Conservation (phyloP, 2,888 invertebrate genomes). For the Notodonta ziczac region DNA sequence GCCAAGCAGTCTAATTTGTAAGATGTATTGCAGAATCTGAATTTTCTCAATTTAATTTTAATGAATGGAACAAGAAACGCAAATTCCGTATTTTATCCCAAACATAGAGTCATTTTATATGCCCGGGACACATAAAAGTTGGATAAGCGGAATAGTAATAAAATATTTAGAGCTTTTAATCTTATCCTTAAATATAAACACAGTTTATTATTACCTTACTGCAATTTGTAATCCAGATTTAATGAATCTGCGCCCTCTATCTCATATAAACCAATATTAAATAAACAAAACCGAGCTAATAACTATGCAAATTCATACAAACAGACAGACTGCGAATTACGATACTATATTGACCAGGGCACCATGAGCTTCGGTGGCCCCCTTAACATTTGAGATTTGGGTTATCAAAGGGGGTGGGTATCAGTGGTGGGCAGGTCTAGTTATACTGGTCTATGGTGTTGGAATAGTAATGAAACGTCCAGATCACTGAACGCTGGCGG, state of each 20-base stretch:
- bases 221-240: neutral
- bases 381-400: conserved; percentile 17
- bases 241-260: conserved; percentile 4
- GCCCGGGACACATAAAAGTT: too few species aligned
- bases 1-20: too few species aligned
- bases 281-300: conserved; percentile 58
- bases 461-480: conserved; percentile 54
- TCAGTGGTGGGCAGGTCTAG: conserved; percentile 19
- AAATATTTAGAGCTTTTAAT: too few species aligned
- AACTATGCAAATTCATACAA: conserved; percentile 72
- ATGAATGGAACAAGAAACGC: too few species aligned
- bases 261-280: conserved; percentile 35
- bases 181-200: neutral
- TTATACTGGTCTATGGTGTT: conserved; percentile 28
- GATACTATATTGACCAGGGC: conserved; percentile 24
- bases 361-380: conserved; percentile 25
- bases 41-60: too few species aligned
- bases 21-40: too few species aligned
- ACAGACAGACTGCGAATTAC: conserved; percentile 47
- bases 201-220: neutral
- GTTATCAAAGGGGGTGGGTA: conserved; percentile 17
- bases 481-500: conserved; percentile 56
- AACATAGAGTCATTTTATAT: too few species aligned
- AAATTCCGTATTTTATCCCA: too few species aligned
- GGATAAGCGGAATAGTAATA: too few species aligned